Base-by-base conservation (phyloP, 2,797 vertebrate species). In the Phalloptychus januarius region DNA sequence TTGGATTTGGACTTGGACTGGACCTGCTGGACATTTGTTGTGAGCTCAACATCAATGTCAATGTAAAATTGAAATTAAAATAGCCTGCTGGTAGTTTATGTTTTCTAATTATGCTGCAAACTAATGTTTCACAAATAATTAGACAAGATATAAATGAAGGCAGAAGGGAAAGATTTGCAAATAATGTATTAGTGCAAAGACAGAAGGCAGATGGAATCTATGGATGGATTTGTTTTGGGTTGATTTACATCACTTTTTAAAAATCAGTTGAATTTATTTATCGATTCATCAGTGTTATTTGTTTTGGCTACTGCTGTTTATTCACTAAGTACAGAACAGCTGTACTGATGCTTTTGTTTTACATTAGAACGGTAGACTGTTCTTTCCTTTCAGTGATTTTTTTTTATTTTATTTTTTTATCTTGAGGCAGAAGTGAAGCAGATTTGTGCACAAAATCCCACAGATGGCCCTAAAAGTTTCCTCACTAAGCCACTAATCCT, bases 391-490 rank as follows among this genome's bases (percentile, higher is more conserved):
- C 38, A 25, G 23, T 12, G 38, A 69, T 42, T 69, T n/a, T 50
- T 23, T 23, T 20, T 50, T 12, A n/a, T 42, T 42, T 69, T n/a
- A 23, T 23, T 23, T 20, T 50, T 12, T 42, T 42, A 42, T 42
- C 38, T 69, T 3, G 65, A 42, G 12, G 42, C 11, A 42, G 65
- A n/a, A 42, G 38, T 10, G 23, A 69, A 69, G 11, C 23, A 69
- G 38, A 23, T 69, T 69, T 69, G 23, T 69, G 23, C 38, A 42
- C 38, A 42, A 42, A 69, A 69, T 42, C 65, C 65, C 65, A n/a
- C 38, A 69, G 65, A 69, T 69, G 65, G 44, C 38, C 38, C 65
- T 44, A 69, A 42, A 69, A 42, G 11, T 42, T 69, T 13, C 65
- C 38, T 44, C 40, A 42, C 40, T 69, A 44, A 69, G 12, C 65